These are phyloP conservation scores for Drosophila tanythrix DNA, from an alignment of 2,888 invertebrate genomes.

Conservation along the genomic window DNA sequence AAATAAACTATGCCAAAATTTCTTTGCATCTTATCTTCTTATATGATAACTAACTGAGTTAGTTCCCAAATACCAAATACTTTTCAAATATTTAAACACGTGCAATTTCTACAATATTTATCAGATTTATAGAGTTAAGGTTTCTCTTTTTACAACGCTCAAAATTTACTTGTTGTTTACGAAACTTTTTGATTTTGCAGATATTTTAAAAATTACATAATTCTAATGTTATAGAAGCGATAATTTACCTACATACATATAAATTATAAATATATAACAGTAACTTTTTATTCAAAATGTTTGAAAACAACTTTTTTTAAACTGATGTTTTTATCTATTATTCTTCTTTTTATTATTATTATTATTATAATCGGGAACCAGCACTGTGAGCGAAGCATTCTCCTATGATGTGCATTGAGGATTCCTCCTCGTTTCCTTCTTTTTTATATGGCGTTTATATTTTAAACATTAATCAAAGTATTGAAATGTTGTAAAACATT, in stretches of 20 bases:
- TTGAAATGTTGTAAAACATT: not conserved
- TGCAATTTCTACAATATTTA: not conserved
- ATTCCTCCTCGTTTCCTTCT: too few relatives aligned
- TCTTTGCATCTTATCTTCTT: rapidly evolving
- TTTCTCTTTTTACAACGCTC: not conserved
- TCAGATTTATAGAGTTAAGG: not conserved
- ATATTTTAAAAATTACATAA: not conserved
- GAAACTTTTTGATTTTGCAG: not conserved
- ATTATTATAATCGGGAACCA: too few relatives aligned
- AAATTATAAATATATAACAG: not conserved
- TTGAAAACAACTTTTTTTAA: not conserved
- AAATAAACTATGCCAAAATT: not conserved
- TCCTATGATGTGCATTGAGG: too few relatives aligned
- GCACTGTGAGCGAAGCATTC: too few relatives aligned
- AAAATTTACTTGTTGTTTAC: not conserved
- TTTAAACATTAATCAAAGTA: too few relatives aligned
- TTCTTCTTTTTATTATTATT: too few relatives aligned
- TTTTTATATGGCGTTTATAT: too few relatives aligned
- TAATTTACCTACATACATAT: not conserved
- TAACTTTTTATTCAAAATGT: not conserved
- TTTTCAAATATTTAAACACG: not conserved
- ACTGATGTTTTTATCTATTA: not conserved
- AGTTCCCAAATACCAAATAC: not conserved
- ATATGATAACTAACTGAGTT: not conserved
- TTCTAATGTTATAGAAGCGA: not conserved